Percentiles rank a stretch among this genome's conserved stretches.
These are phyloP conservation scores for Caenorhabditis brenneri DNA, from an alignment of 1,140 invertebrate species.

Conservation along the genomic window DNA sequence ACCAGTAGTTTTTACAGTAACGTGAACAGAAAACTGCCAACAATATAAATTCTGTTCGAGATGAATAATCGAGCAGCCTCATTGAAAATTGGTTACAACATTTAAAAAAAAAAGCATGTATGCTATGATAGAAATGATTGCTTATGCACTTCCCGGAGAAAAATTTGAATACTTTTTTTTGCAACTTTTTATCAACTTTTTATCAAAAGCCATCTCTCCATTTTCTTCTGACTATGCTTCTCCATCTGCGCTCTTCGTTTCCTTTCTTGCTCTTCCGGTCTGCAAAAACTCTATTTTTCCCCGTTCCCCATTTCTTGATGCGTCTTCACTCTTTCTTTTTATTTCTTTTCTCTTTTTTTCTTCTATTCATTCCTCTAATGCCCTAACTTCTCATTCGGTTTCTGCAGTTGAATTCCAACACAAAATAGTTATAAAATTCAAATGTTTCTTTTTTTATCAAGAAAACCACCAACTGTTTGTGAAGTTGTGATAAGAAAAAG, in stretches of 20 bases:
- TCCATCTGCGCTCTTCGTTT: not conserved
- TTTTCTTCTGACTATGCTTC: not conserved
- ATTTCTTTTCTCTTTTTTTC: not conserved
- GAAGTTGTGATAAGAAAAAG: not conserved
- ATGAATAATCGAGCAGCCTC: too few relatives aligned
- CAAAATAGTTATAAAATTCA: not conserved
- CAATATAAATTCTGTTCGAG: too few relatives aligned
- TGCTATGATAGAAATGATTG: too few relatives aligned
- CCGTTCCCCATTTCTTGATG: not conserved
- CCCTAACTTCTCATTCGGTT: not conserved
- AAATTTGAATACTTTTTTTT: not conserved
- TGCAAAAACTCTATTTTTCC: not conserved
- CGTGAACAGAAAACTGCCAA: too few relatives aligned
- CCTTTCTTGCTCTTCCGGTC: not conserved
- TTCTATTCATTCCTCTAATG: not conserved
- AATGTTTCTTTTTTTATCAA: not conserved
- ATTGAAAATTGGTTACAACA: too few relatives aligned
- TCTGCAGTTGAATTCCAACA: not conserved
- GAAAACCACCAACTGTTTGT: not conserved
- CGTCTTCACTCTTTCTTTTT: not conserved
- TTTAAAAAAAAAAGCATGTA: too few relatives aligned
- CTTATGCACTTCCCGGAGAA: not conserved
- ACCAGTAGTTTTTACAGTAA: too few relatives aligned
- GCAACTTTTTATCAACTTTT: not conserved
- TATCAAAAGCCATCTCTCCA: not conserved